A percentile compares a stretch with the other conserved stretches of the same genome.
Conservation (phyloP, 2,888 invertebrate genomes). For the Podotricha telesiphe region DNA sequence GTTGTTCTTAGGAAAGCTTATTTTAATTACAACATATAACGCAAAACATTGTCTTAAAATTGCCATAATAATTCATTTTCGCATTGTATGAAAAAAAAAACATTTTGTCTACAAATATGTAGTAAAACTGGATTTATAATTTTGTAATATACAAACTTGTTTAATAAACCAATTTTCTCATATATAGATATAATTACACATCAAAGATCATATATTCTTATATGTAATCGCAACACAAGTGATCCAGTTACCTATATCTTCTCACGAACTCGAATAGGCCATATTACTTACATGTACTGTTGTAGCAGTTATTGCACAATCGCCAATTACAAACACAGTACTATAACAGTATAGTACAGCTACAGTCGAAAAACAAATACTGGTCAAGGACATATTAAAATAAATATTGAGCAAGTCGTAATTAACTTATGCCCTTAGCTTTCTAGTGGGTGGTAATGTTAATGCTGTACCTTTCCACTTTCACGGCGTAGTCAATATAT, state of each 20-base stretch:
- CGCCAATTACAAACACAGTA: neutral
- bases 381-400: constrained; percentile 12
- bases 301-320: constrained; percentile 16
- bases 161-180: too few species aligned
- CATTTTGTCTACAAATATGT: too few species aligned
- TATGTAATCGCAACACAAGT: neutral
- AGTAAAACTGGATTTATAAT: too few species aligned
- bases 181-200: too few species aligned
- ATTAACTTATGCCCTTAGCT: constrained; percentile 8
- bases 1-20: neutral
- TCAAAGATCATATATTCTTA: neutral
- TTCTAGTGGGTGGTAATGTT: neutral
- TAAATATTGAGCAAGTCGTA: neutral
- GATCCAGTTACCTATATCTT: constrained; percentile 4
- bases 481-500: too few species aligned
- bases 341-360: constrained; percentile 3
- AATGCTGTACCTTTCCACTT: too few species aligned
- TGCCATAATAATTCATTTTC: neutral
- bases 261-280: neutral
- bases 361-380: neutral
- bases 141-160: too few species aligned
- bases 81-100: neutral
- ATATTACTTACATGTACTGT: neutral
- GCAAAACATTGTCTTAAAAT: neutral
- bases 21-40: neutral